Percentiles rank a stretch among this genome's conserved stretches.
These are phyloP conservation scores for Morphnarchus princeps DNA, from an alignment of 2,113 vertebrate species.

Conservation along the genomic window DNA sequence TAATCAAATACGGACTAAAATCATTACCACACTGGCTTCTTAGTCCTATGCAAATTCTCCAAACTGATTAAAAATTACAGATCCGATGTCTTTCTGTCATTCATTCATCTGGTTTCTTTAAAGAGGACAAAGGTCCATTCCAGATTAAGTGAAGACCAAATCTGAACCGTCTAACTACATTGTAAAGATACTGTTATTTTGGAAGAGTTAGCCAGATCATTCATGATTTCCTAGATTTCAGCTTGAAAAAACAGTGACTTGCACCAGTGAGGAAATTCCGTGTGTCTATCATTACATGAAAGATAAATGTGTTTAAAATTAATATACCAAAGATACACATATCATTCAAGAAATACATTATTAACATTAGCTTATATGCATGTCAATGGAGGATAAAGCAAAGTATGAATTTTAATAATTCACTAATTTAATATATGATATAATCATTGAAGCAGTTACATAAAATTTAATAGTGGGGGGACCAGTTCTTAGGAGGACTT, in stretches of 20 bases:
- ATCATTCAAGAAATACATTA: not conserved
- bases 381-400: not conserved
- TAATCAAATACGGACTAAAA: not conserved
- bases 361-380: not conserved
- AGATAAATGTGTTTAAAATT: not conserved
- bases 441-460: not conserved
- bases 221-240: not conserved
- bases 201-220: not conserved
- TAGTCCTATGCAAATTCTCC: not conserved
- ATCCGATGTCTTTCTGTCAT: not conserved
- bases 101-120: not conserved
- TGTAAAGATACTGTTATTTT: not conserved
- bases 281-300: not conserved
- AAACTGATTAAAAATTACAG: not conserved
- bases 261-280: not conserved
- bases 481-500: not conserved
- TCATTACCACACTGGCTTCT: not conserved
- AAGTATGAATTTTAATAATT: not conserved
- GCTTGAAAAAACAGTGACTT: not conserved
- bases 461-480: not conserved
- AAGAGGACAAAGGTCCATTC: not conserved
- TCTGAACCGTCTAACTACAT: not conserved
- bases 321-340: not conserved
- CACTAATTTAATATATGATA: not conserved
- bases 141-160: not conserved